phyloP scores from a whole-genome alignment of 2,888 invertebrate genomes.

The Eulithis testata region DNA sequence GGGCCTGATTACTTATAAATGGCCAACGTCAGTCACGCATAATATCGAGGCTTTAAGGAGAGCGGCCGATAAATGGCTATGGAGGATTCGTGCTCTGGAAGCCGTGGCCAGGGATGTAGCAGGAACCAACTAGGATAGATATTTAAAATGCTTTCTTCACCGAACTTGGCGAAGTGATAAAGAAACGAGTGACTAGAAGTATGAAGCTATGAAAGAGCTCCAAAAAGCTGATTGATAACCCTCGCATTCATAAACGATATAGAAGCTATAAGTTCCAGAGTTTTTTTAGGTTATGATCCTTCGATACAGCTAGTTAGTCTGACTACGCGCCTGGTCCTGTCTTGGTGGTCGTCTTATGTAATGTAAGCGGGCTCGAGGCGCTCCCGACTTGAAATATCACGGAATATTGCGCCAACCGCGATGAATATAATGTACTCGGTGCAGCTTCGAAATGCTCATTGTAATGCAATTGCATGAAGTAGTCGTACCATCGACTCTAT shows the following conservation, averaged over 20 bases:
- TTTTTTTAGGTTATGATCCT: background rate
- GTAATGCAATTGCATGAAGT: constrained; percentile 29
- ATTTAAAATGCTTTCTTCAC: background rate
- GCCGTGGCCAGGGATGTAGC: constrained; percentile 43
- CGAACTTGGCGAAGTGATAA: background rate
- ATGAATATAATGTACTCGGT: constrained; percentile 58
- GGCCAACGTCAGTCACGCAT: constrained; percentile 59
- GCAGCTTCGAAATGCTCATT: constrained; percentile 44
- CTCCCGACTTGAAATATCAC: constrained; percentile 75
- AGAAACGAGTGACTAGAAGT: background rate
- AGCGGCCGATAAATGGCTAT: constrained; percentile 60
- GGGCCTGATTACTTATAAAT: constrained; percentile 58
- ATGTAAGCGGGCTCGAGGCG: constrained; percentile 69
- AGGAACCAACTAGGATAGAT: background rate
- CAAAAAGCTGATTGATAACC: too few species aligned
- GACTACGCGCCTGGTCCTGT: constrained; percentile 44
- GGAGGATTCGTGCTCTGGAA: constrained; percentile 57
- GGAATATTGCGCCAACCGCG: constrained; percentile 63
- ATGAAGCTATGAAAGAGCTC: too few species aligned
- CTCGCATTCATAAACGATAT: too few species aligned
- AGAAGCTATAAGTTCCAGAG: too few species aligned
- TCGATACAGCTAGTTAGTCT: background rate
- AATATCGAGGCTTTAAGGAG: constrained; percentile 49
- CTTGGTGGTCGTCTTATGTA: constrained; percentile 76
- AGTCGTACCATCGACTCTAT: constrained; percentile 22